Evolutionary conservation across 2,113 vertebrate genomes (phyloP).

Genomic region (Lycocorax pyrrhopterus): DNA sequence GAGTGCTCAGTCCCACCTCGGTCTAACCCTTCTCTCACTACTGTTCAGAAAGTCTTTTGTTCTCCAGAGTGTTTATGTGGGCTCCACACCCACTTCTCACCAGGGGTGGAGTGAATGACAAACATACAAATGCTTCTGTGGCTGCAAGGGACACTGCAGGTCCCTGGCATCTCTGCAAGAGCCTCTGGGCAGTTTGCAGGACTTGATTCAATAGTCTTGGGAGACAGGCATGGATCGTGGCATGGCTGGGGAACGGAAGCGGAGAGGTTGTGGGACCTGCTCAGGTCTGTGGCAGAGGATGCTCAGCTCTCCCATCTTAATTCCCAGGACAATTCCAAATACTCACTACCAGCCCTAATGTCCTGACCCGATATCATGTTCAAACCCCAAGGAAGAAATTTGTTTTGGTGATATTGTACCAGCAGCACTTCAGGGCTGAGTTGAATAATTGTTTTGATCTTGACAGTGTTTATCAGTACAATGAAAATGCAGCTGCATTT

Average conservation of each 20-base stretch:
- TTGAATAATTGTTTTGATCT: neutral
- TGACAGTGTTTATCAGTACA: neutral
- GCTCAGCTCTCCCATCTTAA: neutral
- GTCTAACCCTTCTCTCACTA: neutral
- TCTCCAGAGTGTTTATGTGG: neutral
- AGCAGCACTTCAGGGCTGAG: neutral
- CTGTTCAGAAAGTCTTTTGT: neutral
- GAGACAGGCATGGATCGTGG: neutral
- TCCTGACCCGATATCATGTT: neutral
- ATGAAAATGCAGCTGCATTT: neutral
- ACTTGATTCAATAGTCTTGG: neutral
- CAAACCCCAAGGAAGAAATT: neutral
- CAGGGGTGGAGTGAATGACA: neutral
- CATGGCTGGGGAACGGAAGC: neutral
- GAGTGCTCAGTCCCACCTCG: constrained; percentile 30
- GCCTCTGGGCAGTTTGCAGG: neutral
- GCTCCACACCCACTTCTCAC: neutral
- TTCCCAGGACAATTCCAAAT: neutral
- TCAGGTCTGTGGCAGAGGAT: neutral
- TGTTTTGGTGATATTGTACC: neutral
- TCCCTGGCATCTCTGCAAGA: neutral
- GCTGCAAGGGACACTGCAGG: neutral
- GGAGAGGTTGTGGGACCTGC: neutral
- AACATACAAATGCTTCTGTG: neutral
- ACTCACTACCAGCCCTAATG: neutral